These are phyloP conservation scores for Aphelocoma californica DNA, from an alignment of 2,797 vertebrate genomes.

Conservation along the genomic window DNA sequence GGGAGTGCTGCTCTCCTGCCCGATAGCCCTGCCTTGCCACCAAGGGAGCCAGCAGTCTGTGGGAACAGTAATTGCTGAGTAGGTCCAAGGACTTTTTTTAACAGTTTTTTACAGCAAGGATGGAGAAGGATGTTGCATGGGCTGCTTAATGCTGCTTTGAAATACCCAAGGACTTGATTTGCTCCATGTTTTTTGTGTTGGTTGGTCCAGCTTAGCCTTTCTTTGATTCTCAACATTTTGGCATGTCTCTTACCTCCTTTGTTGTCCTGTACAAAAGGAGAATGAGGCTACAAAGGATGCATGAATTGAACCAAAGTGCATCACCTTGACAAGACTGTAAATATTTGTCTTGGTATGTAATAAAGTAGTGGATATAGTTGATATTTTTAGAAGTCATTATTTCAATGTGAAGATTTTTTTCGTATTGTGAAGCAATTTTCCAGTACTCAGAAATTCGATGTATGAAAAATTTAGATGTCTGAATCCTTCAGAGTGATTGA, in stretches of 20 bases:
- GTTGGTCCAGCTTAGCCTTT: background rate
- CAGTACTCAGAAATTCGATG: background rate
- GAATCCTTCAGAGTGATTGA: background rate
- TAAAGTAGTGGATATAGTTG: background rate
- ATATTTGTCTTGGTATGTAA: background rate
- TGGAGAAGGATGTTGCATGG: background rate
- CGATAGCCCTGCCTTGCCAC: rapidly evolving
- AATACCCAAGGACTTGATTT: background rate
- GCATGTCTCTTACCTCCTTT: background rate
- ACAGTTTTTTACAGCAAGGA: background rate
- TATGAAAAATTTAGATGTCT: background rate
- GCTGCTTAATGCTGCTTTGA: background rate
- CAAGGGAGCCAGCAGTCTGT: background rate
- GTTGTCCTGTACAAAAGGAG: background rate
- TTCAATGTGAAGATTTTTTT: background rate
- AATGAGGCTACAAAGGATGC: background rate
- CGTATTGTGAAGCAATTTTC: background rate
- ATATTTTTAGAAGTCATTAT: background rate
- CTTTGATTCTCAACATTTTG: background rate
- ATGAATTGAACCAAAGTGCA: background rate
- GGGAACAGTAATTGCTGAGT: background rate
- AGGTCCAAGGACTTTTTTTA: background rate
- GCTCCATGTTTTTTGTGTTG: background rate
- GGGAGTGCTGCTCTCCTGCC: background rate
- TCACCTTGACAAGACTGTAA: background rate